A percentile compares a stretch with the other conserved stretches of the same genome.
Conservation (phyloP, 2,797 vertebrate species). For the Gambelia wislizenii region DNA sequence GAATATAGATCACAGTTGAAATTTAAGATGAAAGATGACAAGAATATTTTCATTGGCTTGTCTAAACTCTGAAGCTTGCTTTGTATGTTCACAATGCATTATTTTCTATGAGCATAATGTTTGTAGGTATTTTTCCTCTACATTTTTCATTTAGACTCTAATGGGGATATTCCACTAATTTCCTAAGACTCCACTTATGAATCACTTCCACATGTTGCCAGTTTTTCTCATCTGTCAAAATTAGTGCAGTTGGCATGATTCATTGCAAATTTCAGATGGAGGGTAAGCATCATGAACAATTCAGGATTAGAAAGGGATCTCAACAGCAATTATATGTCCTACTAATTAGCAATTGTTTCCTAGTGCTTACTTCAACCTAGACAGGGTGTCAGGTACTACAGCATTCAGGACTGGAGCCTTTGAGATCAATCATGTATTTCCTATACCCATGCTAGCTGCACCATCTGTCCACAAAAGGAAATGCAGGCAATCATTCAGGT, state of each 20-base stretch:
- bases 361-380: too few relatives aligned
- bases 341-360: neutral
- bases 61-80: conserved; percentile 77
- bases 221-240: conserved; percentile 44
- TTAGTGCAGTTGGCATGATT: conserved; percentile 59
- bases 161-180: conserved; percentile 78
- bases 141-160: conserved; percentile 75
- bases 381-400: neutral
- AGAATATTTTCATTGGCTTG: conserved; percentile 77
- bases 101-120: too few relatives aligned
- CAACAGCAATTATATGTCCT: neutral
- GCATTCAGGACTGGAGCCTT: neutral
- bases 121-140: conserved; percentile 39
- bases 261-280: conserved; percentile 20
- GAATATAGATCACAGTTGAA: conserved; percentile 81
- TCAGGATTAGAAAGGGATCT: neutral
- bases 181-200: conserved; percentile 70
- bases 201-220: conserved; percentile 71
- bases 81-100: neutral
- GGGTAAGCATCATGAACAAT: neutral
- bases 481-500: neutral
- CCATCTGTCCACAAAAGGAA: neutral
- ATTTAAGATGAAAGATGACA: conserved; percentile 78
- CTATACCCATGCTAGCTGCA: neutral
- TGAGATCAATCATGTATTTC: neutral